Conservation (phyloP, 2,797 vertebrate species). For the Typhlichthys subterraneus region DNA sequence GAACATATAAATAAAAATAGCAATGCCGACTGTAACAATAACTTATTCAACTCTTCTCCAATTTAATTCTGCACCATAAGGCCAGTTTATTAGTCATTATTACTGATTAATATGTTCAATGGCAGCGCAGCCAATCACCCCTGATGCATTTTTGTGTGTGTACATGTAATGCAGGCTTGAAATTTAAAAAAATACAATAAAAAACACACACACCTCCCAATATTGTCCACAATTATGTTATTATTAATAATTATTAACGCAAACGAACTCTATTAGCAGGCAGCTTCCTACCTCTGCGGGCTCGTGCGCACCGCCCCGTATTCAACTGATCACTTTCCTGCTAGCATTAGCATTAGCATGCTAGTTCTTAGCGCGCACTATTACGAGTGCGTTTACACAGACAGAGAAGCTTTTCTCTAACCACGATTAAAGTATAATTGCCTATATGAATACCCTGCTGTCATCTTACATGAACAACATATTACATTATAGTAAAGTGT, state of each 20-base stretch:
- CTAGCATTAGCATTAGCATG: slow-evolving; percentile 58
- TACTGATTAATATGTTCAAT: too few species aligned
- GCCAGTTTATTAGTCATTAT: too few species aligned
- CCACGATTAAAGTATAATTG: neutral
- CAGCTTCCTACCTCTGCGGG: slow-evolving; percentile 40
- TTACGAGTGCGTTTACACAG: slow-evolving; percentile 9
- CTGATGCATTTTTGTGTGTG: too few species aligned
- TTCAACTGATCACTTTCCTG: slow-evolving; percentile 61
- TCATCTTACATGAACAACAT: too few species aligned
- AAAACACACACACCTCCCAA: neutral
- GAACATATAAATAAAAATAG: too few species aligned
- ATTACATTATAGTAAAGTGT: slow-evolving; percentile 4
- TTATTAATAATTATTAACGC: neutral
- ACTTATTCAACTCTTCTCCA: too few species aligned
- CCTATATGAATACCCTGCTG: neutral
- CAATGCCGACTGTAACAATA: too few species aligned
- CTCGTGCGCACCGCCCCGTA: slow-evolving; percentile 52
- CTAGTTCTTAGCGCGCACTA: slow-evolving; percentile 52
- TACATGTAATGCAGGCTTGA: neutral
- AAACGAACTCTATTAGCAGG: slow-evolving; percentile 5
- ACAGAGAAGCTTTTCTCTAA: neutral
- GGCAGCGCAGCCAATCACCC: too few species aligned
- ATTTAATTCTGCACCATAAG: too few species aligned
- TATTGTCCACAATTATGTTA: neutral
- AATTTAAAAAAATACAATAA: neutral